phyloP scores from a whole-genome alignment of 1,140 invertebrate genomes.

The Sitobion miscanthi region DNA sequence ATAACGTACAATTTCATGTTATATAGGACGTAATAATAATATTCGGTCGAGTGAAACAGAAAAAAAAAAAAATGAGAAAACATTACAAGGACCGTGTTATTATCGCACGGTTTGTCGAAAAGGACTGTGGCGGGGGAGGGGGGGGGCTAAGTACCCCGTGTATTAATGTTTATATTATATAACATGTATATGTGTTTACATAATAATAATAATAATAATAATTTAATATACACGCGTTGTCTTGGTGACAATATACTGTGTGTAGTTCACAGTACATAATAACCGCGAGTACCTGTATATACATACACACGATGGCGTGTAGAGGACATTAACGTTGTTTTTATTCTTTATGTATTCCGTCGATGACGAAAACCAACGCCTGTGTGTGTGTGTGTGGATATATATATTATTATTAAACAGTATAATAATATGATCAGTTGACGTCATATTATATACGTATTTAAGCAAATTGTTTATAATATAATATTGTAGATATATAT shows the following conservation, averaged over 20 bases:
- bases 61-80: background rate
- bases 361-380: background rate
- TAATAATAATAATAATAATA: background rate
- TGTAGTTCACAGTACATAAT: background rate
- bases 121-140: background rate
- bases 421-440: background rate
- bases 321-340: background rate
- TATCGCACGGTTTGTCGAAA: background rate
- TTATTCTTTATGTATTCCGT: background rate
- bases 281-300: background rate
- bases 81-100: background rate
- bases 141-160: background rate
- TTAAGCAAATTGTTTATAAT: background rate
- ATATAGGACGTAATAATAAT: background rate
- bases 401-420: background rate
- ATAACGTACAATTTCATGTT: background rate
- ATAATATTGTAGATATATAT: background rate
- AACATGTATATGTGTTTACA: background rate
- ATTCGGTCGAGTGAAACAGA: background rate
- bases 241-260: conserved; percentile 25
- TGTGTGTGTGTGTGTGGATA: background rate
- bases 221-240: conserved; percentile 9
- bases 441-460: background rate
- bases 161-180: conserved; percentile 13
- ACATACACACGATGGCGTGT: background rate